These are phyloP conservation scores for Brachypodius melanocephalos DNA, from an alignment of 2,113 vertebrate genomes.

Conservation along the genomic window DNA sequence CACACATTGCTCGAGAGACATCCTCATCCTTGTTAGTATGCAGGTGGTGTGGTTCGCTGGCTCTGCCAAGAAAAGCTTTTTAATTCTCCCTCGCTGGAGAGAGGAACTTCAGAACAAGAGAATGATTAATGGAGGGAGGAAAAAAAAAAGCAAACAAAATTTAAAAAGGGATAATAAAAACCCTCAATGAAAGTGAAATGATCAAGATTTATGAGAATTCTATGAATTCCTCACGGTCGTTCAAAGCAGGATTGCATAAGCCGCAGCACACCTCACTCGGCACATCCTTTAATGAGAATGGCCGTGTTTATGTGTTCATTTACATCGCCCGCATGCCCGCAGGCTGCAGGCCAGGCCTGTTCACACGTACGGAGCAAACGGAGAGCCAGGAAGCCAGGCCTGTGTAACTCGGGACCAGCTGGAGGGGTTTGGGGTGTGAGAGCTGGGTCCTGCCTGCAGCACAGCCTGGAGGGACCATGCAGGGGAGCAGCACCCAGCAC, in stretches of 20 bases:
- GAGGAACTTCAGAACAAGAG: slow-evolving; percentile 34
- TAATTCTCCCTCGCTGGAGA: neutral
- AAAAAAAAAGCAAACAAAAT: neutral
- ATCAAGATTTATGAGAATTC: slow-evolving; percentile 1
- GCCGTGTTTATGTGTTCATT: neutral
- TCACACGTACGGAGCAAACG: neutral
- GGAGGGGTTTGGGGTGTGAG: neutral
- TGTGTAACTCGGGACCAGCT: neutral
- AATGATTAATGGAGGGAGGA: neutral
- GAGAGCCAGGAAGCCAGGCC: neutral
- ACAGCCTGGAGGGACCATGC: neutral
- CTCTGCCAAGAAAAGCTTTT: slow-evolving; percentile 32
- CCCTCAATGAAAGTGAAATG: neutral
- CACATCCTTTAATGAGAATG: neutral
- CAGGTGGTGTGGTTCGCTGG: neutral
- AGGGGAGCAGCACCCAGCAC: neutral
- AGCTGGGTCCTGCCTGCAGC: neutral
- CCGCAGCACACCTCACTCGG: neutral
- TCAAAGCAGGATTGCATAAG: neutral
- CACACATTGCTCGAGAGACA: neutral
- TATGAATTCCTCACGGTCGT: neutral
- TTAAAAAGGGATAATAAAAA: neutral
- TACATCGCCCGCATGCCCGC: neutral
- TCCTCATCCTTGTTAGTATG: slow-evolving; percentile 15
- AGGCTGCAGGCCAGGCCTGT: neutral